Evolutionary conservation across 2,113 vertebrate genomes (phyloP).

Genomic region (Merops nubicus): DNA sequence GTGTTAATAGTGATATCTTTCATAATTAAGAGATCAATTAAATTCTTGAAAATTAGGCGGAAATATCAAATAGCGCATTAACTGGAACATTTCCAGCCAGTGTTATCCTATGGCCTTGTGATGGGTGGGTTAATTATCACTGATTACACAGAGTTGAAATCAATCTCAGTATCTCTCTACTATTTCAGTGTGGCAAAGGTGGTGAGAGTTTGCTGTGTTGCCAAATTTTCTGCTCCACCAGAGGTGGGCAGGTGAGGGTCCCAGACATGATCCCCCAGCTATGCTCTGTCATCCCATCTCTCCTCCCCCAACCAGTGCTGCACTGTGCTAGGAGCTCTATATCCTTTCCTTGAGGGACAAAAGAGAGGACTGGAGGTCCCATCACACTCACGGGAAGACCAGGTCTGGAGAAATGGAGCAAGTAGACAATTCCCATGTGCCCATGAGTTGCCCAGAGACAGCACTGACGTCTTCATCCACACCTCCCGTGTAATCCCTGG

Average conservation of each 20-base stretch:
- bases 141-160: background rate
- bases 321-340: background rate
- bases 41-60: background rate
- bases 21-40: slow-evolving; percentile 13
- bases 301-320: background rate
- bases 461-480: background rate
- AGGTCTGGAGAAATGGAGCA: background rate
- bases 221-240: background rate
- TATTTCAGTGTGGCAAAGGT: background rate
- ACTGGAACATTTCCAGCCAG: background rate
- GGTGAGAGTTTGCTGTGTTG: background rate
- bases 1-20: background rate
- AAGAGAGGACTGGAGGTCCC: background rate
- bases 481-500: background rate
- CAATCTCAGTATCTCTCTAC: background rate
- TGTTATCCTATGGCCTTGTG: background rate
- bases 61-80: background rate
- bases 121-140: background rate
- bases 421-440: rapidly evolving
- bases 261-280: rapidly evolving
- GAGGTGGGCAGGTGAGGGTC: background rate
- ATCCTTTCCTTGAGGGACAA: background rate
- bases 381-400: background rate
- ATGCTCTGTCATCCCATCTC: background rate
- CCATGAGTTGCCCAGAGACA: rapidly evolving